Evolutionary conservation across 2,888 invertebrate species (phyloP).

Genomic region (Pollenia labialis): DNA sequence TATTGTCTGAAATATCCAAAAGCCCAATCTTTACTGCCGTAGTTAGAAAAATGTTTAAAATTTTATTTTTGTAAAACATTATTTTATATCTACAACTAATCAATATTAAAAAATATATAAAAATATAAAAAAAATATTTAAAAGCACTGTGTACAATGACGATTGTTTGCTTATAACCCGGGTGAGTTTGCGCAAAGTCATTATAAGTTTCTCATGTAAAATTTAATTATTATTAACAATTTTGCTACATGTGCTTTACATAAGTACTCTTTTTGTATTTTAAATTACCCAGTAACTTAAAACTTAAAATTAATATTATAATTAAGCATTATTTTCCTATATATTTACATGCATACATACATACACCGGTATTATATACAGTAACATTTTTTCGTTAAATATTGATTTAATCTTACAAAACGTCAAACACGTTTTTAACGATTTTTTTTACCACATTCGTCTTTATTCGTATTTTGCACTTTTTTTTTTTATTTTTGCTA

Average conservation of each 20-base stretch:
- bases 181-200: conserved; percentile 58
- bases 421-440: conserved; percentile 67
- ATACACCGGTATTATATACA: background rate
- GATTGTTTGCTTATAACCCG: background rate
- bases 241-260: conserved; percentile 27
- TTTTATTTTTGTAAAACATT: too few relatives aligned
- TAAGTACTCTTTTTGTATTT: conserved; percentile 35
- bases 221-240: conserved; percentile 45
- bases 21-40: too few relatives aligned
- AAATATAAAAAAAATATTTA: too few relatives aligned
- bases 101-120: too few relatives aligned
- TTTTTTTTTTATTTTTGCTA: conserved; percentile 5
- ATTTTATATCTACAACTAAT: too few relatives aligned
- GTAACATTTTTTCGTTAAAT: conserved; percentile 21
- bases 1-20: too few relatives aligned
- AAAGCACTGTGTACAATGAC: conserved; percentile 6
- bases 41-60: too few relatives aligned
- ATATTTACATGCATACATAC: background rate
- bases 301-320: conserved; percentile 61
- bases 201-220: conserved; percentile 48
- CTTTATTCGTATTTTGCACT: conserved; percentile 49
- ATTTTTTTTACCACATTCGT: conserved; percentile 38
- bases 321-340: conserved; percentile 52
- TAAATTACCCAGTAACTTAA: conserved; percentile 52
- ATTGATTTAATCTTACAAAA: conserved; percentile 64